Percentiles rank a stretch among this genome's conserved stretches.
Conservation (phyloP, 2,113 vertebrate genomes). For the Hyperopisus bebe region DNA sequence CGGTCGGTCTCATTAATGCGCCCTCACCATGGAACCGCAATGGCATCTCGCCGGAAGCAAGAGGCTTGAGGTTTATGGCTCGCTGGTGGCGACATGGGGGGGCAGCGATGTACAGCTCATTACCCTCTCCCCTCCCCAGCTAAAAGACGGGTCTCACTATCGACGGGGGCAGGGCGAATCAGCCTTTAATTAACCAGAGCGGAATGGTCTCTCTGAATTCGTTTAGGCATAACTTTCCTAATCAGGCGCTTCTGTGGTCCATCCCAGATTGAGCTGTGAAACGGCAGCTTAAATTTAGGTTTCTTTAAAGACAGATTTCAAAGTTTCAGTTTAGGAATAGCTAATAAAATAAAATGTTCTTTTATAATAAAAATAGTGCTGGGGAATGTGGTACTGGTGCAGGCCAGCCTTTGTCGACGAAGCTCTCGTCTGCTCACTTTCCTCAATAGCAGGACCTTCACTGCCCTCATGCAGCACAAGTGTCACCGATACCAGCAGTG, state of each 20-base stretch:
- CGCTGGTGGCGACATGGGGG: not conserved
- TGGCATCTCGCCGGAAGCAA: not conserved
- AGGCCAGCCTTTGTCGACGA: not conserved
- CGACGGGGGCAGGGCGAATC: not conserved
- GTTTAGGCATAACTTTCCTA: not conserved
- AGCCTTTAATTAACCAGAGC: not conserved
- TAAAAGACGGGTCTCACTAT: not conserved
- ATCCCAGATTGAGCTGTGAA: not conserved
- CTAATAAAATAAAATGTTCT: not conserved
- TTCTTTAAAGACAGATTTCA: not conserved
- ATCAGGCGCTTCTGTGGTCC: not conserved
- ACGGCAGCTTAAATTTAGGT: not conserved
- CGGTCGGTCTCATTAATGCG: not conserved
- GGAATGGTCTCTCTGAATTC: not conserved
- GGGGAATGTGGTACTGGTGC: not conserved
- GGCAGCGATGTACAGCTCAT: not conserved
- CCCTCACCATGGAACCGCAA: not conserved
- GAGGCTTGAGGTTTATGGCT: not conserved
- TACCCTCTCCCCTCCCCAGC: not conserved
- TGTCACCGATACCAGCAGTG: not conserved
- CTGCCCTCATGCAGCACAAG: not conserved
- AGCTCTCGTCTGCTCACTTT: not conserved
- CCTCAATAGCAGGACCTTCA: not conserved
- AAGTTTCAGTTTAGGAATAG: not conserved
- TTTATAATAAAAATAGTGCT: not conserved